A percentile compares a stretch with the other conserved stretches of the same genome.
These are phyloP conservation scores for Paragorgia papillata DNA, from an alignment of 92 coral and sea anemone species.

Conservation along the genomic window DNA sequence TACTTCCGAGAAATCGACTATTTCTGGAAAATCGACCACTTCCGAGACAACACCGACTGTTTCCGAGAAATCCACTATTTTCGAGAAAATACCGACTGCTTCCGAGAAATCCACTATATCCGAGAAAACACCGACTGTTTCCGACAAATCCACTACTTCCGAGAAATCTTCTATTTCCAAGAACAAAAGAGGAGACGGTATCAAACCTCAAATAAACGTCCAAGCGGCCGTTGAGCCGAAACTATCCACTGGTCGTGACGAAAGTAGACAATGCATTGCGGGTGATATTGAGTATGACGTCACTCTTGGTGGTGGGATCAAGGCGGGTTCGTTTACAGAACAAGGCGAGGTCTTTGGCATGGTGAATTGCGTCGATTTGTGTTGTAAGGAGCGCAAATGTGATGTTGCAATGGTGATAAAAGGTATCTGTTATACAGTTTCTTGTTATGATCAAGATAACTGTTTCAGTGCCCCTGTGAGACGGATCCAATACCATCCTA, in stretches of 20 bases:
- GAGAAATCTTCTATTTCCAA: background rate
- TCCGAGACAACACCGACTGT: too few species aligned
- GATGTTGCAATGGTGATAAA: slow-evolving; percentile 44
- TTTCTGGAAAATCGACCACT: too few species aligned
- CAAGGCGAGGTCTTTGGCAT: slow-evolving; percentile 49
- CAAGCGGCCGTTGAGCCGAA: slow-evolving; percentile 45
- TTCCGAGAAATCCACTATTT: too few species aligned
- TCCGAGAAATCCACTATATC: too few species aligned
- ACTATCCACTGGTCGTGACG: background rate
- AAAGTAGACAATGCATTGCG: slow-evolving; percentile 3
- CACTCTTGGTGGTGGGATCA: slow-evolving; percentile 33
- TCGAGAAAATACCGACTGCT: too few species aligned
- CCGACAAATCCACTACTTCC: background rate
- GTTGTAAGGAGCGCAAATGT: slow-evolving; percentile 24
- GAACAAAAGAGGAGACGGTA: slow-evolving; percentile 34
- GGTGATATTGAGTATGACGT: slow-evolving; percentile 36
- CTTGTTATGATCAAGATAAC: slow-evolving; percentile 39
- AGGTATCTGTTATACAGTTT: slow-evolving; percentile 34
- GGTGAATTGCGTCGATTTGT: slow-evolving; percentile 50
- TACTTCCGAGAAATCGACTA: too few species aligned
- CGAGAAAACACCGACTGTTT: too few species aligned
- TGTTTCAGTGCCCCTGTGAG: slow-evolving; percentile 84
- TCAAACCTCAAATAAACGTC: slow-evolving; percentile 39
- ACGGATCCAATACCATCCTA: slow-evolving; percentile 70
- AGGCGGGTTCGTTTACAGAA: slow-evolving; percentile 37